phyloP scores from a whole-genome alignment of 2,113 vertebrate genomes.

The Cavia porcellus region DNA sequence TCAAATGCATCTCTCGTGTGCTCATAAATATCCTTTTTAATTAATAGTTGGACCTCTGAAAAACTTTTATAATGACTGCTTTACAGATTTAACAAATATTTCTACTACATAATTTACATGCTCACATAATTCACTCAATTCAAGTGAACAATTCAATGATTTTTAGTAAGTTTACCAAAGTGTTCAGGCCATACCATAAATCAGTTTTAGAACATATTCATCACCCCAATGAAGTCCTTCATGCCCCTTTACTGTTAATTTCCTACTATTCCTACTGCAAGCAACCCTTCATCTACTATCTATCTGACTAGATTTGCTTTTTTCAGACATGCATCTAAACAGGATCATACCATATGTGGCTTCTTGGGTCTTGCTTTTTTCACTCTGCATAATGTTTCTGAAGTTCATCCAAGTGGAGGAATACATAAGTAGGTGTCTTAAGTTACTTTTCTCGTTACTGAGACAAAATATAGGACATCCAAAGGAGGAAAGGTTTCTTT shows the following conservation, averaged over 20 bases:
- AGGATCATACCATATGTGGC: background rate
- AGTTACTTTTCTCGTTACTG: background rate
- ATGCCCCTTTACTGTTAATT: background rate
- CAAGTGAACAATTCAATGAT: background rate
- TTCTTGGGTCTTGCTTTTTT: background rate
- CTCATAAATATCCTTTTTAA: background rate
- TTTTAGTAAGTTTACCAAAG: slow-evolving; percentile 3
- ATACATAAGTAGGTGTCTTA: background rate
- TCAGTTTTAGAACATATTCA: slow-evolving; percentile 13
- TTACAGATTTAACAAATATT: slow-evolving; percentile 5
- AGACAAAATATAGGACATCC: background rate
- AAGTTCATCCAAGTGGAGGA: background rate
- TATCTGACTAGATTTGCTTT: background rate
- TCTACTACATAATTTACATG: background rate
- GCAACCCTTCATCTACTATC: background rate
- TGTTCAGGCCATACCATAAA: background rate
- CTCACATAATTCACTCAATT: slow-evolving; percentile 26
- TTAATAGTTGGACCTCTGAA: background rate
- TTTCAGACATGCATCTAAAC: background rate
- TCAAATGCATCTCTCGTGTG: background rate
- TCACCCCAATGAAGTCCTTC: background rate
- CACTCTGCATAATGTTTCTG: background rate
- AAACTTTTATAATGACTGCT: background rate
- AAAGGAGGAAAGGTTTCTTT: background rate
- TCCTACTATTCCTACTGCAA: background rate